Conservation (phyloP, 2,113 vertebrate species). For the Centropristis striata region DNA sequence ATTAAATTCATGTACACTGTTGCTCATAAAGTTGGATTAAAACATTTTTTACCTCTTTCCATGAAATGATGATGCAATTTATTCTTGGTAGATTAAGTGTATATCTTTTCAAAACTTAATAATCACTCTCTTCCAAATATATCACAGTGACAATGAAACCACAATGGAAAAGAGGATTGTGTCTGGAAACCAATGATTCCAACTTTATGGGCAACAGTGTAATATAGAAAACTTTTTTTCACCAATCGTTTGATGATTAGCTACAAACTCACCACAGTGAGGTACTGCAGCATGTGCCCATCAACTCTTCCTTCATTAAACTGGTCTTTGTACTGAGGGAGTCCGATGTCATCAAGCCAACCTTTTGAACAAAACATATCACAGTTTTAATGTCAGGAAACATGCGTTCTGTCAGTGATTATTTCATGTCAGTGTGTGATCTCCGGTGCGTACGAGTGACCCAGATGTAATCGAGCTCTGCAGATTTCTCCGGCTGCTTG, state of each 20-base stretch:
- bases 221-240: no score
- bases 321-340: slow-evolving; percentile 99
- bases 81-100: no score
- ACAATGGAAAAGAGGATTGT: no score
- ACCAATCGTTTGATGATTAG: background rate
- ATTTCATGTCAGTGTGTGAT: background rate
- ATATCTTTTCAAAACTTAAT: no score
- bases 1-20: background rate
- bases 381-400: no score
- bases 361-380: slow-evolving; percentile 79
- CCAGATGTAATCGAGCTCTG: slow-evolving; percentile 94
- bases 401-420: fast-evolving
- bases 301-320: slow-evolving; percentile 96
- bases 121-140: no score
- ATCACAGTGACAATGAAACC: no score
- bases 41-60: no score
- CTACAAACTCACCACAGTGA: slow-evolving; percentile 92
- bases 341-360: slow-evolving; percentile 98
- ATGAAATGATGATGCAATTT: no score
- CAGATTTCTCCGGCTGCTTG: slow-evolving; percentile 90
- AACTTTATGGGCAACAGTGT: no score
- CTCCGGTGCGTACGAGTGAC: slow-evolving; percentile 92
- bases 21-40: no score
- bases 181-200: no score
- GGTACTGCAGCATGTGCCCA: slow-evolving; percentile 94